Percentiles rank a stretch among this genome's conserved stretches.
Conservation (phyloP, 2,888 invertebrate species). For the Rhorus exstirpatorius region DNA sequence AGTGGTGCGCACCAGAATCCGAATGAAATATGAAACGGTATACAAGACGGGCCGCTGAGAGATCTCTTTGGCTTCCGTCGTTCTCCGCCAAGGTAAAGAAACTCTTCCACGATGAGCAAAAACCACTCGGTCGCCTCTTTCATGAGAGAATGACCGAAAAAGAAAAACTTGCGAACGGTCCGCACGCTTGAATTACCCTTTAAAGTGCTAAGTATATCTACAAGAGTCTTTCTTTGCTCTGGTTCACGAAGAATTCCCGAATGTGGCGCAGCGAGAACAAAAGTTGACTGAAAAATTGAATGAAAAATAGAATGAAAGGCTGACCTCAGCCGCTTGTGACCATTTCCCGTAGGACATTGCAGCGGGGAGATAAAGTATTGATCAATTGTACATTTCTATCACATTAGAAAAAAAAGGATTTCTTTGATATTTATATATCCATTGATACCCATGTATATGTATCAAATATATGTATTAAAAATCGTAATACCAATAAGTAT, state of each 20-base stretch:
- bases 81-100: conserved; percentile 57
- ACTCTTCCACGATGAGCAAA: conserved; percentile 59
- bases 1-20: conserved; percentile 33
- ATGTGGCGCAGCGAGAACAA: conserved; percentile 47
- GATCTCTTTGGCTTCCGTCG: conserved; percentile 57
- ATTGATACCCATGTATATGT: too few relatives aligned
- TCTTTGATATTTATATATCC: background rate
- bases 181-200: conserved; percentile 65
- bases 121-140: conserved; percentile 63
- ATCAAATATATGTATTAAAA: too few relatives aligned
- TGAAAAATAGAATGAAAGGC: too few relatives aligned
- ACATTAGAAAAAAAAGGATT: background rate
- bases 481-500: too few relatives aligned
- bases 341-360: background rate
- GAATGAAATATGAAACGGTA: conserved; percentile 60
- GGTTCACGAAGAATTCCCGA: conserved; percentile 49
- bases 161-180: conserved; percentile 54
- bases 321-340: conserved; percentile 26
- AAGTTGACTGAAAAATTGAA: conserved; percentile 49
- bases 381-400: conserved; percentile 2
- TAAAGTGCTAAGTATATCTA: conserved; percentile 65
- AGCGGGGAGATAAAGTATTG: background rate
- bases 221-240: conserved; percentile 25
- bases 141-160: conserved; percentile 20
- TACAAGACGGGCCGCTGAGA: conserved; percentile 51